A percentile compares a stretch with the other conserved stretches of the same genome.
phyloP scores from a whole-genome alignment of 2,113 vertebrate genomes.

The Gasterosteus aculeatus region DNA sequence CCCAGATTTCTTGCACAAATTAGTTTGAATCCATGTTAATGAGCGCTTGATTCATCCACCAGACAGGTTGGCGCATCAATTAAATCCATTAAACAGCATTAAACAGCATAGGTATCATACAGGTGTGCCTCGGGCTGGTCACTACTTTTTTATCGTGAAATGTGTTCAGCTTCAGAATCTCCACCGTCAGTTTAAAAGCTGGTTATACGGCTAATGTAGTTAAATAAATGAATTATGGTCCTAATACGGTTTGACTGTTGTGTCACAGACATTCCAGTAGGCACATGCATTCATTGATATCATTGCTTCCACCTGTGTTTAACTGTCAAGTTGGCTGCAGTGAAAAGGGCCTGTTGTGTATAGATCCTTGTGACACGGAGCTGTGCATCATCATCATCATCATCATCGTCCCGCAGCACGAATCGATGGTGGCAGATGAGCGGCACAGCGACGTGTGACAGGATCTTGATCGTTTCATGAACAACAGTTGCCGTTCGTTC shows the following conservation, averaged over 20 bases:
- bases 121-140: neutral
- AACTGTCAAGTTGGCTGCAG: too few species aligned
- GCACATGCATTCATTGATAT: neutral
- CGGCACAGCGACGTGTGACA: too few species aligned
- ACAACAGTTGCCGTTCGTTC: neutral
- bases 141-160: neutral
- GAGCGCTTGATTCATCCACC: neutral
- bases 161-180: neutral
- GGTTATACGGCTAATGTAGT: neutral
- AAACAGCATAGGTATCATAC: neutral
- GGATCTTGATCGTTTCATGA: neutral
- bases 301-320: neutral
- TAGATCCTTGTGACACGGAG: too few species aligned
- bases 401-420: neutral
- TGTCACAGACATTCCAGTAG: neutral
- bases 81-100: neutral
- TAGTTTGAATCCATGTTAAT: neutral
- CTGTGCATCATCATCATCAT: too few species aligned
- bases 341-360: too few species aligned
- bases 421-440: neutral
- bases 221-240: neutral
- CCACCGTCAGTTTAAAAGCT: neutral
- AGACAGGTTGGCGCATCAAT: neutral
- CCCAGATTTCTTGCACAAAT: neutral
- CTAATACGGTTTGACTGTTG: neutral